phyloP scores from a whole-genome alignment of 2,113 vertebrate genomes.

The Isurus oxyrinchus region DNA sequence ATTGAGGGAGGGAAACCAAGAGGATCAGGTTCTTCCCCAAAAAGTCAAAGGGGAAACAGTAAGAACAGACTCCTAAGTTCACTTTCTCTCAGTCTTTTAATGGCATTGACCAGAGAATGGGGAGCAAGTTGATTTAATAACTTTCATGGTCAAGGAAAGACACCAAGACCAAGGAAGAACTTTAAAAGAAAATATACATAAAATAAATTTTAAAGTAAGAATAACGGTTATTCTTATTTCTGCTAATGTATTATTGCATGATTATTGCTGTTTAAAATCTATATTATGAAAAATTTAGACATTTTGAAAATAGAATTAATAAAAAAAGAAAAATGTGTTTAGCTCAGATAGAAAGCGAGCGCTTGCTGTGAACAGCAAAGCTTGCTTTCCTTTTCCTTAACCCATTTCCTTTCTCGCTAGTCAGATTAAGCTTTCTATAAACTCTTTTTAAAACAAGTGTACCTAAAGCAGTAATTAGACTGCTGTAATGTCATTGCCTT shows the following conservation, averaged over 20 bases:
- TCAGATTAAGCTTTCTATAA: neutral
- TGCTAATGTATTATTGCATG: no score
- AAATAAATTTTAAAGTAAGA: neutral
- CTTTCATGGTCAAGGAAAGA: neutral
- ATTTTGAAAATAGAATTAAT: neutral
- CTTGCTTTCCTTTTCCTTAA: neutral
- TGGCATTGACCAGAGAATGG: neutral
- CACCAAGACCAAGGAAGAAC: neutral
- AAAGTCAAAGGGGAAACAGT: neutral
- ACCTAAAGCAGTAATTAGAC: neutral
- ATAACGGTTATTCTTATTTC: neutral
- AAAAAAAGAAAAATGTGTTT: neutral
- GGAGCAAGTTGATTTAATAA: neutral
- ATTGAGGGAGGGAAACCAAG: neutral
- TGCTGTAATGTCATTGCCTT: neutral
- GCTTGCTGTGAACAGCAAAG: neutral
- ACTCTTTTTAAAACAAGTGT: slow-evolving; percentile 18
- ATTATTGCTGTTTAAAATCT: neutral
- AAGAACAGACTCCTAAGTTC: neutral
- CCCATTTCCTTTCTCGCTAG: neutral
- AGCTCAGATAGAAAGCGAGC: no score
- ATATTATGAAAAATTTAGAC: neutral
- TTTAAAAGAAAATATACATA: neutral
- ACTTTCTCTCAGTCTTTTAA: neutral
- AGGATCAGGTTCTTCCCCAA: neutral